Conservation (phyloP, 2,797 vertebrate species). For the Semotilus atromaculatus region DNA sequence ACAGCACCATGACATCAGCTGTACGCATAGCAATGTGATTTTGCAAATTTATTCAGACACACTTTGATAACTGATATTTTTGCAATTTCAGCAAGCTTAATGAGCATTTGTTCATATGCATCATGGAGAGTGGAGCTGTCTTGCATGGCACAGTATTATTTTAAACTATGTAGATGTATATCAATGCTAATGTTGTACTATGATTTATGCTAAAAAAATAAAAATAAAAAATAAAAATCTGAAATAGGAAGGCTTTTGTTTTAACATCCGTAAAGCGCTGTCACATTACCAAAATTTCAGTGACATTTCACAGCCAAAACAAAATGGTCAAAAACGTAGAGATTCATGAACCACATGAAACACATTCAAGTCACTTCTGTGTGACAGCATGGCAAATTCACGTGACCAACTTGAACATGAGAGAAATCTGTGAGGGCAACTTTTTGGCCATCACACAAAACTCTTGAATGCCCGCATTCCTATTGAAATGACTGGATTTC, state of each 20-base stretch:
- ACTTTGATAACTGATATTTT: slow-evolving; percentile 4
- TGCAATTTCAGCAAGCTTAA: slow-evolving; percentile 9
- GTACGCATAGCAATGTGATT: neutral
- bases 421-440: too few species aligned
- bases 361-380: neutral
- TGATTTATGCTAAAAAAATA: neutral
- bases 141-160: slow-evolving; percentile 3
- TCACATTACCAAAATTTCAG: neutral
- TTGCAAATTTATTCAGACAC: neutral
- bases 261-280: neutral
- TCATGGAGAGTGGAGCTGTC: neutral
- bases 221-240: too few species aligned
- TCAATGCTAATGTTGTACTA: neutral
- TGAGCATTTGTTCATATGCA: neutral
- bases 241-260: neutral
- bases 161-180: neutral
- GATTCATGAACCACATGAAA: neutral
- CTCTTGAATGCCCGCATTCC: too few species aligned
- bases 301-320: neutral
- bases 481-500: too few species aligned
- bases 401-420: too few species aligned
- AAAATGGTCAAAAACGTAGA: neutral
- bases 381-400: neutral
- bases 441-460: too few species aligned
- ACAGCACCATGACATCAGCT: slow-evolving; percentile 9